Conservation (phyloP, 2,113 vertebrate genomes). For the Talpa occidentalis region DNA sequence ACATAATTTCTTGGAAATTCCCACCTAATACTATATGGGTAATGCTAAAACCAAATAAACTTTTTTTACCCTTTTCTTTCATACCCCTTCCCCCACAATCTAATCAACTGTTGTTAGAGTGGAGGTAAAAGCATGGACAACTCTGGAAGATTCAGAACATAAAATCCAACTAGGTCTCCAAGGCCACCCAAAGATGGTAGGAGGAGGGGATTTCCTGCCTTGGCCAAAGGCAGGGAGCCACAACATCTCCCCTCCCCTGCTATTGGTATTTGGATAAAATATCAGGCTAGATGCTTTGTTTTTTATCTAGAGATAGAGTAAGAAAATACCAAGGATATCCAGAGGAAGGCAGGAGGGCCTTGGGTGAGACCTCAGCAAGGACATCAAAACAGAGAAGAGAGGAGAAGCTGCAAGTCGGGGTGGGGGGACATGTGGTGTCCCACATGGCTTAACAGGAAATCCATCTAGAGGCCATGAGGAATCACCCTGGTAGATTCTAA, state of each 20-base stretch:
- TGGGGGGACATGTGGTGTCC: too few relatives aligned
- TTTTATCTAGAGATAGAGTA: not conserved
- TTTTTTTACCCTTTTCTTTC: not conserved
- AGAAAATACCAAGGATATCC: not conserved
- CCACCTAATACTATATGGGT: slow-evolving; percentile 60
- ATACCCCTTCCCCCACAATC: not conserved
- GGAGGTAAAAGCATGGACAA: not conserved
- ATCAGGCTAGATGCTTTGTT: not conserved
- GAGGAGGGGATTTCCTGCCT: not conserved
- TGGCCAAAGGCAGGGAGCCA: not conserved
- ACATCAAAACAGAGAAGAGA: not conserved
- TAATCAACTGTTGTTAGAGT: not conserved
- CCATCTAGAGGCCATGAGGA: not conserved
- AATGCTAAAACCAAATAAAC: slow-evolving; percentile 53
- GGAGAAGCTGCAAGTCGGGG: not conserved
- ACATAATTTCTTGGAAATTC: slow-evolving; percentile 67
- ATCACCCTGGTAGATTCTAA: not conserved
- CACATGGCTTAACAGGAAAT: not conserved
- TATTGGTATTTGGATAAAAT: not conserved
- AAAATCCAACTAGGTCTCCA: not conserved
- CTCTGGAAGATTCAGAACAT: not conserved
- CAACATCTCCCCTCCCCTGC: not conserved
- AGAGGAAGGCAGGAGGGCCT: not conserved
- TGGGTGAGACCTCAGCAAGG: too few relatives aligned
- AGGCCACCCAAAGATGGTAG: not conserved